Evolutionary conservation across 2,113 vertebrate species (phyloP).

Genomic region (Centropristis striata): DNA sequence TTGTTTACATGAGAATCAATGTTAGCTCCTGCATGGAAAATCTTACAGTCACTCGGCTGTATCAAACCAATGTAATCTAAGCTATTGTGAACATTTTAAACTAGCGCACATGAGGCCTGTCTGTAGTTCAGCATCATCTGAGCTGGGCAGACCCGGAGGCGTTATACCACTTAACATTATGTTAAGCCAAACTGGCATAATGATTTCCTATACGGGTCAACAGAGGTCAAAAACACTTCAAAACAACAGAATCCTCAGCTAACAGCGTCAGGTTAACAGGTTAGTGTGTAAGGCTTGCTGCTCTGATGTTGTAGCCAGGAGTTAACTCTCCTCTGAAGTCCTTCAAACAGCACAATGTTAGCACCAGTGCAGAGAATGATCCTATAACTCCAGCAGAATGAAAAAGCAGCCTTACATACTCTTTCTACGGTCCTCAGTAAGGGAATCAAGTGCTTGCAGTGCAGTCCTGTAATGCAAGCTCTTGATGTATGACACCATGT

Average conservation of each 20-base stretch:
- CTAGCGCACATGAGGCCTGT: neutral
- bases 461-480: constrained; percentile 29
- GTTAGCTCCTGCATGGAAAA: neutral
- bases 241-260: constrained; percentile 43
- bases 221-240: constrained; percentile 56
- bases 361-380: constrained; percentile 5
- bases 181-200: constrained; percentile 51
- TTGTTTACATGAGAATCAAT: constrained; percentile 38
- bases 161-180: constrained; percentile 42
- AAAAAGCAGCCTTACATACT: neutral
- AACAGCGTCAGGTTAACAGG: constrained; percentile 30
- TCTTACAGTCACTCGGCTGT: neutral
- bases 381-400: constrained; percentile 23
- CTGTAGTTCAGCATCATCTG: constrained; percentile 20
- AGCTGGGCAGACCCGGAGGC: constrained; percentile 10
- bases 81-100: constrained; percentile 18
- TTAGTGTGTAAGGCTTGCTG: constrained; percentile 1
- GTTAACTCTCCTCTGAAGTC: constrained; percentile 57
- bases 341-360: constrained; percentile 29
- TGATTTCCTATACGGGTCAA: constrained; percentile 64
- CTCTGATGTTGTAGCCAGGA: constrained; percentile 37
- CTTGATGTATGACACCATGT: constrained; percentile 21
- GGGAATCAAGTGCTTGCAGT: constrained; percentile 24
- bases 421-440: neutral
- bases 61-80: constrained; percentile 4